Base-by-base conservation (phyloP, 1,140 invertebrate genomes). In the Zaprionus taronus region DNA sequence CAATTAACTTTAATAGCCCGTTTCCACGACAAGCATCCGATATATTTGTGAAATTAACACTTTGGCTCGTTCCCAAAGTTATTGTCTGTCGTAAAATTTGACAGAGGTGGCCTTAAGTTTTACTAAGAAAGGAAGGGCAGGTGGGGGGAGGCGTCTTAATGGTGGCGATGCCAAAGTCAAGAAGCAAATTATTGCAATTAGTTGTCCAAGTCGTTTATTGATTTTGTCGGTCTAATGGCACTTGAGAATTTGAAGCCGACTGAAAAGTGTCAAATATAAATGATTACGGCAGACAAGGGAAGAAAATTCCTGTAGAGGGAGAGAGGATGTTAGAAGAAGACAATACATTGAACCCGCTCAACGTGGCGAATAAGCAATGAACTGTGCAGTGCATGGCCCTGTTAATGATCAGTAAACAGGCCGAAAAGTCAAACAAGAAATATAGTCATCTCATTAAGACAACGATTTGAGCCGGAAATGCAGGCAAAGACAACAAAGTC, bases 11-110 rank as follows among this genome's bases (percentile, higher is more conserved):
- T 78, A 81, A 68, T 72, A 87, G 84, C n/a, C 83, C 84, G 75
- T 79, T 72, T 74, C 22, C 34, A 20, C 53, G 31, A 36, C 67
- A 22, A 31, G 22, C 22, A 28, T 41, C 14, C 31, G 58, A 81
- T 77, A 77, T 83, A 83, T 80, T 80, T 83, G 73, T 84, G 73
- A 81, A 89, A 89, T 89, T 89, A 83, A 87, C 83, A 87, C 84
- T 87, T 87, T 70, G 70, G 58, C 60, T 60, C 67, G 64, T 77
- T 71, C 72, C 58, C 51, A 24, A 20, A 61, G 44, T 56, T 71
- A 56, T 65, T 60, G 56, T 69, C 65, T 74, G 64, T 49, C 65
- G 73, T 79, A 72, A 80, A 80, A 66, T 76, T 82, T 51, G 22
- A 51, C 41, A 78, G 41, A 78, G 66, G 20, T 64, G 53, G 44